These are phyloP conservation scores for Cerastoderma edule DNA, from an alignment of 2,888 invertebrate species.

Conservation along the genomic window DNA sequence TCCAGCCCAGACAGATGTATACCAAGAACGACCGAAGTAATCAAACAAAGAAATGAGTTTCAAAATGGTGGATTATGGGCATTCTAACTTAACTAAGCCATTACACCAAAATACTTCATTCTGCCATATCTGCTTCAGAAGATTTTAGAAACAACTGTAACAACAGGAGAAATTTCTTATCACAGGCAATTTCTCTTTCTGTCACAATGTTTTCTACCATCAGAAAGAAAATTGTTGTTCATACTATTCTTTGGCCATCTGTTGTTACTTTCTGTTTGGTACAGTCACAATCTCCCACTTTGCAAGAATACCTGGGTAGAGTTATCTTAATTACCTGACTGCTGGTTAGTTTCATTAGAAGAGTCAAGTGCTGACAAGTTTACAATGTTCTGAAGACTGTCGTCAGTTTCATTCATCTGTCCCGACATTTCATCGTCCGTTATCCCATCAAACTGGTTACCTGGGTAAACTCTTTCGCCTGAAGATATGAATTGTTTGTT, in stretches of 20 bases:
- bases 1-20: not conserved
- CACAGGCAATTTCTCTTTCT: not conserved
- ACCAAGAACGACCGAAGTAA: too few species aligned
- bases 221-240: too few species aligned
- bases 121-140: not conserved
- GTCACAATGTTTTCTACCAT: not conserved
- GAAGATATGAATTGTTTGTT: too few species aligned
- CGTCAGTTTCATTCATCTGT: slow-evolving; percentile 72
- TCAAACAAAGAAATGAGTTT: too few species aligned
- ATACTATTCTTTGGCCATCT: too few species aligned
- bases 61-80: too few species aligned
- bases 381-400: slow-evolving; percentile 70
- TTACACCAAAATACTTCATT: not conserved
- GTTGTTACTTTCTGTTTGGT: too few species aligned
- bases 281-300: too few species aligned
- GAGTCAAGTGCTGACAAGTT: slow-evolving; percentile 70
- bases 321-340: slow-evolving; percentile 12
- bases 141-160: not conserved
- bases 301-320: too few species aligned
- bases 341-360: slow-evolving; percentile 30
- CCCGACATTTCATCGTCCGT: slow-evolving; percentile 72
- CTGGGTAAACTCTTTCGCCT: slow-evolving; percentile 79
- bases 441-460: slow-evolving; percentile 60
- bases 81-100: too few species aligned
- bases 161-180: slow-evolving; percentile 6